Percentiles rank a stretch among this genome's conserved stretches.
These are phyloP conservation scores for Hydrolagus colliei DNA, from an alignment of 2,797 vertebrate species.

Conservation along the genomic window DNA sequence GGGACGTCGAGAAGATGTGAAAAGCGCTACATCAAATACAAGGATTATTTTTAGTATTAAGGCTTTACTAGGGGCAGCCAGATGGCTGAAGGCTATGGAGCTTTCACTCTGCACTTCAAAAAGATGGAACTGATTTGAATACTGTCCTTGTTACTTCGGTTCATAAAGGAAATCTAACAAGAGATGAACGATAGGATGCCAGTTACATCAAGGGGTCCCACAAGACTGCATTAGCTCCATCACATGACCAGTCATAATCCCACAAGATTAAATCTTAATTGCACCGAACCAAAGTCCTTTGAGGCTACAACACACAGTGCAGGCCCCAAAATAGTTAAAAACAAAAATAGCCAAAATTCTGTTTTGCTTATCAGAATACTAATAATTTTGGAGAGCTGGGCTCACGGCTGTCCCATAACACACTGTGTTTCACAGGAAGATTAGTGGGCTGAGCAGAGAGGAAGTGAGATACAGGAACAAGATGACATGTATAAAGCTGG, in stretches of 20 bases:
- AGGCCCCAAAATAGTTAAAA: background rate
- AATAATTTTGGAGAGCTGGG: background rate
- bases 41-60: too few relatives aligned
- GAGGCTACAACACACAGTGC: background rate
- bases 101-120: background rate
- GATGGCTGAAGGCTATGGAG: background rate
- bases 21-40: too few relatives aligned
- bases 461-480: constrained; percentile 12
- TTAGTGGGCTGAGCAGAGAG: background rate
- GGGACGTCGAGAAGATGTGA: too few relatives aligned
- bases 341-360: background rate
- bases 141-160: background rate
- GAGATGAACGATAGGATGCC: background rate
- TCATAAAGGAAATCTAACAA: too few relatives aligned
- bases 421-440: constrained; percentile 12
- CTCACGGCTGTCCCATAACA: background rate
- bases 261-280: background rate
- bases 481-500: constrained; percentile 12
- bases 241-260: background rate
- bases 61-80: background rate
- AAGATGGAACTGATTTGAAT: background rate
- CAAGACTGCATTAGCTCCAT: background rate
- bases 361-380: background rate
- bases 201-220: background rate
- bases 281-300: background rate